Conservation (phyloP, 2,797 vertebrate genomes). For the Channa striata region DNA sequence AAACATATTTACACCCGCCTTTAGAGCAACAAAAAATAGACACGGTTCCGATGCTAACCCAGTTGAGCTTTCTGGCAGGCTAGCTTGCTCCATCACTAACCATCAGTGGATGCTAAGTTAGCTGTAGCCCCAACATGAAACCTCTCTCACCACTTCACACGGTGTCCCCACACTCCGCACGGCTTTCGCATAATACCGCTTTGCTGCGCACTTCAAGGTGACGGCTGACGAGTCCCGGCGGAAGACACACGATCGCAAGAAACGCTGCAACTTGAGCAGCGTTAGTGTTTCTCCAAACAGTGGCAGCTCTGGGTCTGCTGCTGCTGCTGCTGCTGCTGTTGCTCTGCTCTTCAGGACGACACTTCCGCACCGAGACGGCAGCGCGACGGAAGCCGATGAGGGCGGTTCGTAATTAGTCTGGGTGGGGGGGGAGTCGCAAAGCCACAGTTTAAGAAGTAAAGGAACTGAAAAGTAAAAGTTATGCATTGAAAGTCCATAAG, state of each 20-base stretch:
- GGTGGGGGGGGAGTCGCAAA: no score
- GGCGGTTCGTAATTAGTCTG: constrained; percentile 44
- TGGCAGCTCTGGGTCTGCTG: constrained; percentile 60
- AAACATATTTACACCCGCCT: not conserved
- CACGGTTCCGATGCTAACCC: constrained; percentile 24
- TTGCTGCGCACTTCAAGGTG: constrained; percentile 35
- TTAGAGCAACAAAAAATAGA: not conserved
- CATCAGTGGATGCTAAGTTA: constrained; percentile 75
- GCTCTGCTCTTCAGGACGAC: constrained; percentile 61
- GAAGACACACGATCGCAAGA: constrained; percentile 10
- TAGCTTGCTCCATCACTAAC: constrained; percentile 68
- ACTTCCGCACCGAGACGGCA: constrained; percentile 81
- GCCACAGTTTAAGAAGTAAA: no score
- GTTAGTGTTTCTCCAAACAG: constrained; percentile 65
- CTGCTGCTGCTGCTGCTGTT: constrained; percentile 42
- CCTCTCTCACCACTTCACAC: constrained; percentile 81
- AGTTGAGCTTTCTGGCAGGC: constrained; percentile 51
- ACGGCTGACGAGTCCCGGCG: constrained; percentile 38
- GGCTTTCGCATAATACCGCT: constrained; percentile 76
- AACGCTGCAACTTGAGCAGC: constrained; percentile 36
- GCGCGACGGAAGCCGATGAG: constrained; percentile 74
- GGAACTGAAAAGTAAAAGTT: no score
- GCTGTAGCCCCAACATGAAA: constrained; percentile 60
- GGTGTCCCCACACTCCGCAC: constrained; percentile 73
- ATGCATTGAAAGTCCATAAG: not conserved